Evolutionary conservation across 2,888 invertebrate genomes (phyloP).

Genomic region (Drosophila melanosoma): DNA sequence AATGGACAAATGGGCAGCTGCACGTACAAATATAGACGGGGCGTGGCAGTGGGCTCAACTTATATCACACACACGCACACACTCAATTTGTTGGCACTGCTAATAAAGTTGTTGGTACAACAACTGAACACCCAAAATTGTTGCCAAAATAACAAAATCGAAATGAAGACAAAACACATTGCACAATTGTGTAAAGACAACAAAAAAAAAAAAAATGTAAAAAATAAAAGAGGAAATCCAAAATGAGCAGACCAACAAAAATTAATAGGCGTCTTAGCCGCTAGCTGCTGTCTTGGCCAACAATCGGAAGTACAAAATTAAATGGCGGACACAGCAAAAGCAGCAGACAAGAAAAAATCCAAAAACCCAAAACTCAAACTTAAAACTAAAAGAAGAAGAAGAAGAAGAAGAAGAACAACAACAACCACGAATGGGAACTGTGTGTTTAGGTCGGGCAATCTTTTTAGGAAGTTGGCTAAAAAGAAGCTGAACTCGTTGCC

Average conservation of each 20-base stretch:
- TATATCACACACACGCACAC: slow-evolving; percentile 53
- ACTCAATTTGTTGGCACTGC: slow-evolving; percentile 63
- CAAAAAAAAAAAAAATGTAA: slow-evolving; percentile 31
- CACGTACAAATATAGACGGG: slow-evolving; percentile 28
- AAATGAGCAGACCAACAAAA: slow-evolving; percentile 42
- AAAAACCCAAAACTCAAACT: slow-evolving; percentile 17
- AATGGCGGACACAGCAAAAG: slow-evolving; percentile 58
- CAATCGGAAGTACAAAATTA: slow-evolving; percentile 78
- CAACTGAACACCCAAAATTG: slow-evolving; percentile 47
- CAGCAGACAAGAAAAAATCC: slow-evolving; percentile 20
- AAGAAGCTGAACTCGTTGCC: slow-evolving; percentile 19
- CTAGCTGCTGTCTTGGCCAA: slow-evolving; percentile 58
- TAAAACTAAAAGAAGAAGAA: slow-evolving; percentile 10
- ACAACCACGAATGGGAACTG: slow-evolving; percentile 12
- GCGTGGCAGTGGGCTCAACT: slow-evolving; percentile 36
- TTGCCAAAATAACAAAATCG: slow-evolving; percentile 53
- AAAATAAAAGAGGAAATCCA: slow-evolving; percentile 39
- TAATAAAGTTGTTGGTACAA: slow-evolving; percentile 73
- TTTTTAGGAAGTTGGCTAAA: slow-evolving; percentile 33
- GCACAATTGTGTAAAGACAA: slow-evolving; percentile 47
- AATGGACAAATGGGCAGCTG: slow-evolving; percentile 22
- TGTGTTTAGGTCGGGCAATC: slow-evolving; percentile 21
- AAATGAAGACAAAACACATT: slow-evolving; percentile 51
- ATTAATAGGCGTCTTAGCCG: slow-evolving; percentile 66
- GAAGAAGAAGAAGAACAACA: slow-evolving; percentile 8